Evolutionary conservation across 23 tunicate species (phyloP).

Genomic region (Diplosoma virens): DNA sequence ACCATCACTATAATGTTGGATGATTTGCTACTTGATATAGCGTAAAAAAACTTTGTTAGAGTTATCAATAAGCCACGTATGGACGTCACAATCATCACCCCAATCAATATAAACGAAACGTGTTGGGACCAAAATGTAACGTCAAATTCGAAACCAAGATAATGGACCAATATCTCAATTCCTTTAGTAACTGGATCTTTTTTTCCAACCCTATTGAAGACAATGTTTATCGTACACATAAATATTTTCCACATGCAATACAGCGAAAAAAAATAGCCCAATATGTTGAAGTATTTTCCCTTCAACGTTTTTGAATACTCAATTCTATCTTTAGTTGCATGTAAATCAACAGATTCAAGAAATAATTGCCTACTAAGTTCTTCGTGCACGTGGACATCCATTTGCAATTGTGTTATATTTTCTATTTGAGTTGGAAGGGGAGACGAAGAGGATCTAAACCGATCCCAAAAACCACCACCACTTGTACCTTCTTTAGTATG

Average conservation of each 20-base stretch:
- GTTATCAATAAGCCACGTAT: slow-evolving; percentile 90
- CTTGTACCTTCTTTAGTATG: slow-evolving; percentile 6
- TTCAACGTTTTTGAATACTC: slow-evolving; percentile 91
- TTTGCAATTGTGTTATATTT: slow-evolving; percentile 60
- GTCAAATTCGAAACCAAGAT: slow-evolving; percentile 85
- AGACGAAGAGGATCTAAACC: slow-evolving; percentile 59
- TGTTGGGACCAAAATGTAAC: slow-evolving; percentile 87
- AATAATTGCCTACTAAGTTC: slow-evolving; percentile 96
- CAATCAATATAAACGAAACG: slow-evolving; percentile 90
- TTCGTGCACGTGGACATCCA: slow-evolving; percentile 77
- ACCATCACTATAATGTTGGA: slow-evolving; percentile 95
- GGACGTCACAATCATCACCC: slow-evolving; percentile 94
- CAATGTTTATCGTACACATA: slow-evolving; percentile 98
- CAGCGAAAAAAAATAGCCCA: slow-evolving; percentile 96
- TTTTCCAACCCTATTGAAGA: slow-evolving; percentile 96
- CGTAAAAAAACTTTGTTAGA: slow-evolving; percentile 95
- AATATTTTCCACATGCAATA: slow-evolving; percentile 97
- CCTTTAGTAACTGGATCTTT: slow-evolving; percentile 93
- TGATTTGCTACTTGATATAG: slow-evolving; percentile 94
- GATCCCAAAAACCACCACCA: slow-evolving; percentile 60
- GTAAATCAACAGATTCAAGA: slow-evolving; percentile 91
- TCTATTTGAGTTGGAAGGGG: slow-evolving; percentile 47
- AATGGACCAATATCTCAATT: slow-evolving; percentile 78
- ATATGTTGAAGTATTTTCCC: slow-evolving; percentile 87
- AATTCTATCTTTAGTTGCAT: slow-evolving; percentile 82